These are phyloP conservation scores for Apodemia zela DNA, from an alignment of 2,888 invertebrate genomes.

Conservation along the genomic window DNA sequence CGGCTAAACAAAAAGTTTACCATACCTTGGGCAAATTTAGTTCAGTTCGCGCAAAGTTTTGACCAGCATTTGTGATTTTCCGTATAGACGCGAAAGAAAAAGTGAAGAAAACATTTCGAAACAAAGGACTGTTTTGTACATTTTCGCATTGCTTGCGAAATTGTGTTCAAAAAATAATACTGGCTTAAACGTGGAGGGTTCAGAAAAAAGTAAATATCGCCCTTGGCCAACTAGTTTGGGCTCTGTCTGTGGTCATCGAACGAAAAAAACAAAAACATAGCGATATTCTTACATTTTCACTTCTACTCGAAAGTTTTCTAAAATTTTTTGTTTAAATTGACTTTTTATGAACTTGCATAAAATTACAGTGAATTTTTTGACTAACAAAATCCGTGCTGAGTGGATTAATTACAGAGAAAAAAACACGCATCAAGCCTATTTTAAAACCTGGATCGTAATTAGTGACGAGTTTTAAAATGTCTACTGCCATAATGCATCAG, in stretches of 20 bases:
- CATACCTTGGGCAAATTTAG: slow-evolving; percentile 49
- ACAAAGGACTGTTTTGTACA: slow-evolving; percentile 80
- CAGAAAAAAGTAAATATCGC: slow-evolving; percentile 51
- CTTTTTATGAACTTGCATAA: slow-evolving; percentile 53
- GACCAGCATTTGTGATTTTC: slow-evolving; percentile 73
- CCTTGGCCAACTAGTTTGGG: slow-evolving; percentile 73
- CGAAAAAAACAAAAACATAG: slow-evolving; percentile 70
- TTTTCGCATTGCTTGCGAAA: slow-evolving; percentile 77
- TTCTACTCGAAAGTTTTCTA: slow-evolving; percentile 54
- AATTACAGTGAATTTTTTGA: slow-evolving; percentile 72
- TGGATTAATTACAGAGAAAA: slow-evolving; percentile 64
- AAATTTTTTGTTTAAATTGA: slow-evolving; percentile 66
- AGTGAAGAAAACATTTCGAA: slow-evolving; percentile 70
- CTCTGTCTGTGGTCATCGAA: slow-evolving; percentile 71
- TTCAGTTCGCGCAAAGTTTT: slow-evolving; percentile 75
- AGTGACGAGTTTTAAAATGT: slow-evolving; percentile 82
- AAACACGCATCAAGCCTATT: slow-evolving; percentile 42
- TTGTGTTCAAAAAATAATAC: slow-evolving; percentile 73
- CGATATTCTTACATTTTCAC: slow-evolving; percentile 59
- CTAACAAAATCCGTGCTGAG: slow-evolving; percentile 65
- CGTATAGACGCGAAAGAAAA: slow-evolving; percentile 77
- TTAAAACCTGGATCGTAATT: slow-evolving; percentile 62
- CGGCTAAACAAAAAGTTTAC: slow-evolving; percentile 61
- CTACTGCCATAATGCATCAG: slow-evolving; percentile 89
- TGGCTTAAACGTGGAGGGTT: slow-evolving; percentile 56